Evolutionary conservation across 2,113 vertebrate genomes (phyloP), one percentile per base, ranked within the genome.

Genomic region (Heliornis fulica): DNA sequence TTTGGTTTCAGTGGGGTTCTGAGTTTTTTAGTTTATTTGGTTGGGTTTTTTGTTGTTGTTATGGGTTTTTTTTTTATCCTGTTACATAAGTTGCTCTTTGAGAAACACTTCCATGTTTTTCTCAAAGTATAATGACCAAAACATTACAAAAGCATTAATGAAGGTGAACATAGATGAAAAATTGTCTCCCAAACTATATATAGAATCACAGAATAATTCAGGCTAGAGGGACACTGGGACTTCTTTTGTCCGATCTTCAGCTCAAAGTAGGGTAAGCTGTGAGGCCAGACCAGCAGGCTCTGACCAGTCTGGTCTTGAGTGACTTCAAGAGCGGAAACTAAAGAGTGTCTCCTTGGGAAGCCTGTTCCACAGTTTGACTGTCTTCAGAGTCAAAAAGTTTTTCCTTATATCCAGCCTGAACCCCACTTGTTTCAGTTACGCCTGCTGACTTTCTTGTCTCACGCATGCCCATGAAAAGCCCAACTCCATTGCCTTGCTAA

Each of bases 381-480:
- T 34, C 38, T n/a, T 59, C 36, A 63, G 17, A 72, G 13, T 38
- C 71, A 11, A 14, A 40, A 51, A 10, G 4, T 23, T 28, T 32
- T 53, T 50, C 21, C 18, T 78, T 26, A 11, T 3, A 51, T 32
- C 11, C 22, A 46, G 26, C 11, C 15, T 38, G 38, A 87, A 63
- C 4, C 16, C 9, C 7, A 31, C 13, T 25, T 61, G 3, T 34
- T 66, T 71, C 31, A 25, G 20, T 71, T 46, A 29, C 0, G 0
- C 3, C 19, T 66, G 13, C 22, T 71, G 16, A 4, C 13, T 63
- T 66, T 71, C 21, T 31, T 51, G 17, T 38, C 20, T 0, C 2
- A 20, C 23, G 22, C 7, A 25, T 1, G 1, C 4, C 22, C 0
- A 0, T 7, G 10, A 74, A 59, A 2, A 70, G 12, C 9, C 7